Base-by-base conservation (phyloP, 2,888 invertebrate genomes). In the Sarcophaga carnaria region DNA sequence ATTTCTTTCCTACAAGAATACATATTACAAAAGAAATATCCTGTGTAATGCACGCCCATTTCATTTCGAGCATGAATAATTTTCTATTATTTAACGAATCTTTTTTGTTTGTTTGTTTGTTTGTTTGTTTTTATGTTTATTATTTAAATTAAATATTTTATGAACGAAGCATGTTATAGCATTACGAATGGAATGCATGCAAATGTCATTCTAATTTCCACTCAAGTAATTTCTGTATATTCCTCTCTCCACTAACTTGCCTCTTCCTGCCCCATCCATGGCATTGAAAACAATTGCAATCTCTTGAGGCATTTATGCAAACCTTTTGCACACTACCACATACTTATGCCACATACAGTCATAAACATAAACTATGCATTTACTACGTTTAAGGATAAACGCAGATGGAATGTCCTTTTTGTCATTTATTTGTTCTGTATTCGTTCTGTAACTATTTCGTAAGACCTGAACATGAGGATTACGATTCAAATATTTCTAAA, bases 151-250 rank as follows among this genome's bases (percentile, higher is more conserved):
- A 54, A 54, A 54, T 54, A 54, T 54, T 54, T 54, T 54, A 54
- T 54, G 54, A 54, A 14, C 1, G 14, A 17, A 54, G 5, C 12
- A 54, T 54, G 5, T 54, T 54, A 0, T 17, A 54, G 54, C 14
- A 54, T 14, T 14, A 54, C 4, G 54, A 1, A 54, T 54, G 49
- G 54, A 76, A 67, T 64, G 80, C 79, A 80, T 82, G 78, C 67
- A 83, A 82, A 86, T 86, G 86, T 80, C 79, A 83, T 76, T 79
- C 79, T 66, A 66, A 75, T 80, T 86, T 83, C 79, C 86, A 82
- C 79, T 80, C 79, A 76, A 86, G 75, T 86, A 75, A 82, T 71
- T 81, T 82, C 78, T 75, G 70, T 71, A 54, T 62, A 54, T 5
- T 67, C 3, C 54, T 54, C 66, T 22, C 22, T 49, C 14, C 8